Evolutionary conservation across 2,888 invertebrate genomes (phyloP).

Genomic region (Patella caerulea): DNA sequence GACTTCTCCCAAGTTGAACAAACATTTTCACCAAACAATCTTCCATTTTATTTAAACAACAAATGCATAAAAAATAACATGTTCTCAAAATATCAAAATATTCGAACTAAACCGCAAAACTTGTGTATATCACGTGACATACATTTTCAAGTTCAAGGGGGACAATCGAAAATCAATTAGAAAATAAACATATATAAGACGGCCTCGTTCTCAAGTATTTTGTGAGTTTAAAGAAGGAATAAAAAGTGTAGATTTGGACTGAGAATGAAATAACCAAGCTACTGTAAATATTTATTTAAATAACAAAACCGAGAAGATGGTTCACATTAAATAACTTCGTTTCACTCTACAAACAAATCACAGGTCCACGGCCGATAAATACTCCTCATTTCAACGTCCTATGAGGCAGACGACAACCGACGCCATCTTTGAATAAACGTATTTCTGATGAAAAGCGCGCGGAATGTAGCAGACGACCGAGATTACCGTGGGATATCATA

Average conservation of each 20-base stretch:
- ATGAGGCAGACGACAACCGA: background rate
- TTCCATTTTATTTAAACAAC: too few relatives aligned
- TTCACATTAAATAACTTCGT: conserved; percentile 6
- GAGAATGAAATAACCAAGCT: background rate
- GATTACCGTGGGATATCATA: conserved; percentile 9
- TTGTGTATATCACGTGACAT: background rate
- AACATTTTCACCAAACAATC: too few relatives aligned
- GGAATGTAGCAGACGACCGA: conserved; percentile 8
- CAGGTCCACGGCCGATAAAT: conserved; percentile 2
- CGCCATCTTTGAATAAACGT: conserved; percentile 8
- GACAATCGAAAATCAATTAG: background rate
- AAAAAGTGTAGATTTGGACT: conserved; percentile 2
- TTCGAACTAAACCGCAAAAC: too few relatives aligned
- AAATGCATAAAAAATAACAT: too few relatives aligned
- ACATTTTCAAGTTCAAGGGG: conserved; percentile 1
- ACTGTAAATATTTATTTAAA: conserved; percentile 4
- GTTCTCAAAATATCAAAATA: too few relatives aligned
- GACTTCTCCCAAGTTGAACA: too few relatives aligned
- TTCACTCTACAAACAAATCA: conserved; percentile 2
- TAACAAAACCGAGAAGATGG: conserved; percentile 6
- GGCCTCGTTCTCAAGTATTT: background rate
- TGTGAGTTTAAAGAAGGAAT: background rate
- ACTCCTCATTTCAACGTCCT: background rate
- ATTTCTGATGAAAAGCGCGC: background rate
- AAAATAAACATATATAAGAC: background rate